These are phyloP conservation scores for Chirona hameri DNA, from an alignment of 2,888 invertebrate genomes.

Conservation along the genomic window DNA sequence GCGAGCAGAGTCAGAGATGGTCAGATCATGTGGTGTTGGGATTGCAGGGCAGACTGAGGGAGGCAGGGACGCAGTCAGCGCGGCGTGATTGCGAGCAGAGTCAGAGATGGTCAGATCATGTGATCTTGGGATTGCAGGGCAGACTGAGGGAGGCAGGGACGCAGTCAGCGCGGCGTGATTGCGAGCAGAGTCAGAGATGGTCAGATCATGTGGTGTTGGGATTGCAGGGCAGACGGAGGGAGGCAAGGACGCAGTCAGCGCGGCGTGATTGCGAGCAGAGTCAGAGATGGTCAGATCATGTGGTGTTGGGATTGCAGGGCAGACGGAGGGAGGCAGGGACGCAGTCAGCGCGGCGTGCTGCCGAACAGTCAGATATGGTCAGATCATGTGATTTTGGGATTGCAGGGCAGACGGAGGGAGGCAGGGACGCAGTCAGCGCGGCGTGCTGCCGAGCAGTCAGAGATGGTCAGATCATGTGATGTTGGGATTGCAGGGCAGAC, in stretches of 20 bases:
- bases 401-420: conserved; percentile 46
- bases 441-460: neutral
- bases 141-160: too few relatives aligned
- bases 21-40: neutral
- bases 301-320: neutral
- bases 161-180: too few relatives aligned
- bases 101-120: neutral
- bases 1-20: neutral
- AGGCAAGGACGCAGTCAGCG: too few relatives aligned
- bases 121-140: too few relatives aligned
- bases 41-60: too few relatives aligned
- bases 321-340: conserved; percentile 51
- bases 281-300: neutral
- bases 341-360: conserved; percentile 44
- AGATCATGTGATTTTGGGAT: neutral
- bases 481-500: too few relatives aligned
- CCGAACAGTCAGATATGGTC: neutral
- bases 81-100: too few relatives aligned
- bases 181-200: neutral
- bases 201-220: neutral
- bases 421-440: conserved; percentile 50
- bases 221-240: too few relatives aligned
- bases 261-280: too few relatives aligned
- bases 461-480: neutral
- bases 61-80: too few relatives aligned